phyloP scores from a whole-genome alignment of 2,888 invertebrate genomes.

The Drosophila kanekoi region DNA sequence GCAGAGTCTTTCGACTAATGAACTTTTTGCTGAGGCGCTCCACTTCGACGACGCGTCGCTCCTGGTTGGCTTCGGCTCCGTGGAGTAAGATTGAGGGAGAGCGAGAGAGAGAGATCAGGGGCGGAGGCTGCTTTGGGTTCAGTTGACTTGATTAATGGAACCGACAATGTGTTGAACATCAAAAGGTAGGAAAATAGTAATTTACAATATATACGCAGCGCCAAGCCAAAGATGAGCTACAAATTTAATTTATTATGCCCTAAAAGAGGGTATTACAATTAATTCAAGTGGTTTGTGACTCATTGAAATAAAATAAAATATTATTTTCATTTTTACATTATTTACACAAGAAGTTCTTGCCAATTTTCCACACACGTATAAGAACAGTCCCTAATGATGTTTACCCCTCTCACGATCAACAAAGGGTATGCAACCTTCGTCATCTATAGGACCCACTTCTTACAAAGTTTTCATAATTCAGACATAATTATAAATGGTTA shows the following conservation, averaged over 20 bases:
- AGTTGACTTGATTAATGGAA: constrained; percentile 69
- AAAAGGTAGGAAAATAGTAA: constrained; percentile 75
- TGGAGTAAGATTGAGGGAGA: not conserved
- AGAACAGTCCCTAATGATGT: too few relatives aligned
- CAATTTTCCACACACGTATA: too few relatives aligned
- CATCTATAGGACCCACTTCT: not conserved
- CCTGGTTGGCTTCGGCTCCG: constrained; percentile 14
- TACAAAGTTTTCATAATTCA: constrained; percentile 6
- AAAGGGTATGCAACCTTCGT: constrained; percentile 6
- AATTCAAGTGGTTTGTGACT: not conserved
- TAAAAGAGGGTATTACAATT: constrained; percentile 19
- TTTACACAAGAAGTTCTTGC: too few relatives aligned
- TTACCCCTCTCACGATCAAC: not conserved
- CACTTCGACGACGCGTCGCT: constrained; percentile 16
- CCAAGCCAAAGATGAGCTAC: constrained; percentile 40
- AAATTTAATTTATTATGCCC: constrained; percentile 61
- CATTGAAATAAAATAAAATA: not conserved
- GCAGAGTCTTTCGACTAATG: constrained; percentile 35
- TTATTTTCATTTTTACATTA: too few relatives aligned
- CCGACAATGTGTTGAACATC: constrained; percentile 74
- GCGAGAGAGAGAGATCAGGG: constrained; percentile 45
- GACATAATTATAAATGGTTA: constrained; percentile 41
- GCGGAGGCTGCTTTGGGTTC: constrained; percentile 42
- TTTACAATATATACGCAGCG: constrained; percentile 62
- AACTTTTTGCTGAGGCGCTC: constrained; percentile 42